Conservation (phyloP, 2,888 invertebrate species). For the Ophion ellenae region DNA sequence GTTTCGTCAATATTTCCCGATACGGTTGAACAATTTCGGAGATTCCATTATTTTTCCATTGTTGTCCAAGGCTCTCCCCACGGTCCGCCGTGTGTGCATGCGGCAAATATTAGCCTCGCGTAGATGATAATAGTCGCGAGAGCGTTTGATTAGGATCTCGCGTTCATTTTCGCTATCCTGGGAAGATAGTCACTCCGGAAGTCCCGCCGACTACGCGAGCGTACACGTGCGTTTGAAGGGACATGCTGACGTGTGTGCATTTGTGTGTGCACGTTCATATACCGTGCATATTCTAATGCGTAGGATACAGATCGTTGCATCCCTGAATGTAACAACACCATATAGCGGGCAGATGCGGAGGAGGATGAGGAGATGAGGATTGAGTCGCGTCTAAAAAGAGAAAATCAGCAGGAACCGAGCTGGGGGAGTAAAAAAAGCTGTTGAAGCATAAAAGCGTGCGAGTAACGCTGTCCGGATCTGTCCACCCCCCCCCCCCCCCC, state of each 20-base stretch:
- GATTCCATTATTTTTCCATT: neutral
- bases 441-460: conserved; percentile 63
- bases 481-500: conserved; percentile 64
- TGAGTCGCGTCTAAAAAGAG: conserved; percentile 41
- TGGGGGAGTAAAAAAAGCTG: conserved; percentile 54
- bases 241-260: conserved; percentile 9
- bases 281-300: conserved; percentile 19
- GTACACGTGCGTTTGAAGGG: conserved; percentile 1
- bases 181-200: conserved; percentile 65
- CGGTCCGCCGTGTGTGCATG: neutral
- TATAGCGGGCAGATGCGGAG: conserved; percentile 14
- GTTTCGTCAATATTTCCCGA: neutral
- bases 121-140: conserved; percentile 36
- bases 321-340: conserved; percentile 2
- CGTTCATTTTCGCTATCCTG: conserved; percentile 64
- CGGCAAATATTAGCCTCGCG: conserved; percentile 24
- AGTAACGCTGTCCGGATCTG: conserved; percentile 65
- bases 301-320: conserved; percentile 6
- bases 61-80: neutral
- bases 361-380: conserved; percentile 9
- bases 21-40: neutral
- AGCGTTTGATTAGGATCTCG: conserved; percentile 51
- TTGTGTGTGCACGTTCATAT: conserved; percentile 8
- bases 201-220: conserved; percentile 54
- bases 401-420: conserved; percentile 38